Evolutionary conservation across 2,888 invertebrate genomes (phyloP).

Genomic region (Xestia sexstrigata): DNA sequence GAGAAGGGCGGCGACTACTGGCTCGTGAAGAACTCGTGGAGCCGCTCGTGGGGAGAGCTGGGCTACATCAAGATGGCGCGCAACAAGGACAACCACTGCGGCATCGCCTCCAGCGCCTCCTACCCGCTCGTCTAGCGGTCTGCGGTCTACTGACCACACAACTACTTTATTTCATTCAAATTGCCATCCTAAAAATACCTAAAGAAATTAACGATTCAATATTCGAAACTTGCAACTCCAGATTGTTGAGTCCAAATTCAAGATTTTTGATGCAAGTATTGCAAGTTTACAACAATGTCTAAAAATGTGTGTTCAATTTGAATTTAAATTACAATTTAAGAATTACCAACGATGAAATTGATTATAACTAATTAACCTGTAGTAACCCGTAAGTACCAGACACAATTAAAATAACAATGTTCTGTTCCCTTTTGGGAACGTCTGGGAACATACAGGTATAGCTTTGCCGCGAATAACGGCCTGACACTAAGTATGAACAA

Average conservation of each 20-base stretch:
- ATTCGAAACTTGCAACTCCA: not conserved
- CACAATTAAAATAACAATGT: too few species aligned
- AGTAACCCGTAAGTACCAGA: too few species aligned
- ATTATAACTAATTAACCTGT: not conserved
- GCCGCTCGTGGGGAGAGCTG: constrained; percentile 94
- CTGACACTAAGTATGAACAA: constrained; percentile 10
- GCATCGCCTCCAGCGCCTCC: constrained; percentile 95
- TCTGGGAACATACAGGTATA: too few species aligned
- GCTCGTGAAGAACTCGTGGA: constrained; percentile 97
- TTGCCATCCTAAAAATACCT: constrained; percentile 3
- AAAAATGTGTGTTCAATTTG: constrained; percentile 44
- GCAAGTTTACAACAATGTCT: constrained; percentile 11
- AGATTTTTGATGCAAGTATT: constrained; percentile 6
- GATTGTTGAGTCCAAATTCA: not conserved
- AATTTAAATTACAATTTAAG: constrained; percentile 15
- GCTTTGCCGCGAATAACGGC: constrained; percentile 16
- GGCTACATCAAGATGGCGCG: constrained; percentile 97
- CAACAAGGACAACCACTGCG: constrained; percentile 96
- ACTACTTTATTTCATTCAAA: not conserved
- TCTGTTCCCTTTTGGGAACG: too few species aligned
- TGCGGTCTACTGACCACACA: too few species aligned
- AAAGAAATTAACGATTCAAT: not conserved
- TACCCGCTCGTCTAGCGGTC: constrained; percentile 94
- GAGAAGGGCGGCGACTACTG: constrained; percentile 94
- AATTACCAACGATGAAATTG: not conserved